A percentile compares a stretch with the other conserved stretches of the same genome.
Evolutionary conservation across 2,797 vertebrate species (phyloP).

Genomic region (Aphelocoma californica): DNA sequence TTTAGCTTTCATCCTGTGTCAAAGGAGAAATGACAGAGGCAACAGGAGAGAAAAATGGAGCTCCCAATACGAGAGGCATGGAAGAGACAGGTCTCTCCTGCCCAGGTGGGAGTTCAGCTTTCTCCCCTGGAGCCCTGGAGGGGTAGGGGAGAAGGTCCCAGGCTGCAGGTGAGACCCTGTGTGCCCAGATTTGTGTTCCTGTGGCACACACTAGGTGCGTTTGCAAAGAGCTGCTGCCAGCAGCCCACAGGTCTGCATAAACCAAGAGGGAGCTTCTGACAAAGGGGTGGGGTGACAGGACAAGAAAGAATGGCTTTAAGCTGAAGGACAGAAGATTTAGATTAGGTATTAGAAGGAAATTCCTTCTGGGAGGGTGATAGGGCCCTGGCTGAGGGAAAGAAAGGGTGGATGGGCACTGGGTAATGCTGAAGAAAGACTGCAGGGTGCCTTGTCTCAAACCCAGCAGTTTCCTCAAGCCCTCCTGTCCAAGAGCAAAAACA

Average conservation of each 20-base stretch:
- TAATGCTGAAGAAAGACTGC: neutral
- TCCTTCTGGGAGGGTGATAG: neutral
- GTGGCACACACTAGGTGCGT: fast-evolving
- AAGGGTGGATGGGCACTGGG: neutral
- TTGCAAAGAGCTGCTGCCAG: neutral
- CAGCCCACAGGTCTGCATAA: too few species aligned
- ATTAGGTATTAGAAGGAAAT: neutral
- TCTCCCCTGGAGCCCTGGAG: neutral
- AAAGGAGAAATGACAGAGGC: neutral
- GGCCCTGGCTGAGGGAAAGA: neutral
- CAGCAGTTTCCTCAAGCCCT: neutral
- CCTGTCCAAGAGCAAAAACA: neutral
- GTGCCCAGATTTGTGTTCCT: fast-evolving
- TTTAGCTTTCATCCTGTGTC: neutral
- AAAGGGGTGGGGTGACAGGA: fast-evolving
- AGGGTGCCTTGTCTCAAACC: neutral
- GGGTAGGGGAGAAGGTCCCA: neutral
- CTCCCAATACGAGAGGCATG: fast-evolving
- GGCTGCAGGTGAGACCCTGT: neutral
- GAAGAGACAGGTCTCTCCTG: neutral
- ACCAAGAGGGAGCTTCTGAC: neutral
- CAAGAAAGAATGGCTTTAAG: neutral
- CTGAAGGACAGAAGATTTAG: neutral
- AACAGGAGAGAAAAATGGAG: fast-evolving
- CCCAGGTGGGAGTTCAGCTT: neutral